Percentiles rank a stretch among this genome's conserved stretches.
Conservation (phyloP, 2,113 vertebrate genomes). For the Rousettus leschenaultii region DNA sequence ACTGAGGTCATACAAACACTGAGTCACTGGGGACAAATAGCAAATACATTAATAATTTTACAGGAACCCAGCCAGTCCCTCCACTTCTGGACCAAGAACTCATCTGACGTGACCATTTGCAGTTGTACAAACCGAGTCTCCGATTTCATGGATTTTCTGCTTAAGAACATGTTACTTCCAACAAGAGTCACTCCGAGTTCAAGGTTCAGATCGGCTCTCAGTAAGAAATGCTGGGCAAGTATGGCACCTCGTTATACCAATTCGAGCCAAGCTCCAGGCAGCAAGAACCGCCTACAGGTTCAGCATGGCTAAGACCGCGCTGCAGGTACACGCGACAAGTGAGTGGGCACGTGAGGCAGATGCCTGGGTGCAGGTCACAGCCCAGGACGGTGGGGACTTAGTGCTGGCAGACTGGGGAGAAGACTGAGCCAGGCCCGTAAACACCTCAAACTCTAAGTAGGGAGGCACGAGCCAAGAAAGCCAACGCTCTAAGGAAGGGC, state of each 20-base stretch:
- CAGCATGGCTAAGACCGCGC: neutral
- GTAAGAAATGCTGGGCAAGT: neutral
- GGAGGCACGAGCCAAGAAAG: too few relatives aligned
- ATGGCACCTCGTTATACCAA: neutral
- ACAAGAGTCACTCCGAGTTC: neutral
- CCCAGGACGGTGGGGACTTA: accelerated
- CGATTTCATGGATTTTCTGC: neutral
- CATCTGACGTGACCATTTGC: neutral
- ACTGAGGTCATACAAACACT: conserved; percentile 9
- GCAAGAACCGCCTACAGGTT: neutral
- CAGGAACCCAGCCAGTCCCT: neutral
- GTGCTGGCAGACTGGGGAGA: neutral
- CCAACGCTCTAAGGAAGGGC: accelerated
- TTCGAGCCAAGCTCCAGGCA: neutral
- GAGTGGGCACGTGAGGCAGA: neutral
- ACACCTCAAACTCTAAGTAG: neutral
- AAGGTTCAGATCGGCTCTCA: neutral
- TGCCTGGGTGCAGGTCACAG: neutral
- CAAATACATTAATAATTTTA: neutral
- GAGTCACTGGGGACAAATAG: neutral
- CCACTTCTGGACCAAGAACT: neutral
- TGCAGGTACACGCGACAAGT: accelerated
- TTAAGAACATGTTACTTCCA: neutral
- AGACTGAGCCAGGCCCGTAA: neutral
- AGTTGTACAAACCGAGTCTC: neutral